Conservation (phyloP, 2,113 vertebrate species). For the Archilochus colubris region DNA sequence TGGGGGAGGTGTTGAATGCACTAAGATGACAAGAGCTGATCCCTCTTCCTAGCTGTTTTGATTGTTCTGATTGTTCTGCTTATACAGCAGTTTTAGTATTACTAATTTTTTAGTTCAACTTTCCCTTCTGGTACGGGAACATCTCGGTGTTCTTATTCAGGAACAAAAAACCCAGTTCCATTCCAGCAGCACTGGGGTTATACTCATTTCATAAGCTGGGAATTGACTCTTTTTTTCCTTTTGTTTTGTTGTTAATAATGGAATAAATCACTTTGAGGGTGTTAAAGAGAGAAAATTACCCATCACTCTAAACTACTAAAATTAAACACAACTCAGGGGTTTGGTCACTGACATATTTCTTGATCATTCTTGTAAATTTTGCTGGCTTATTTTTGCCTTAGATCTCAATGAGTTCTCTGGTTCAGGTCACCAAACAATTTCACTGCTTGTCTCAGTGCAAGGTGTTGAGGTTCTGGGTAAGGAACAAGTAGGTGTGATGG, state of each 20-base stretch:
- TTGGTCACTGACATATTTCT: not conserved
- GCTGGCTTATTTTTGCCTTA: not conserved
- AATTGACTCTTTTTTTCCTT: not conserved
- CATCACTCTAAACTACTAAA: not conserved
- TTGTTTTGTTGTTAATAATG: not conserved
- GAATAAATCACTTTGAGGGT: not conserved
- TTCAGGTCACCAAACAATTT: not conserved
- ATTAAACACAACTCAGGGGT: not conserved
- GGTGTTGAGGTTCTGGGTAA: not conserved
- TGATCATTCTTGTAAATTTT: not conserved
- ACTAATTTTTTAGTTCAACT: not conserved
- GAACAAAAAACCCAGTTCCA: not conserved
- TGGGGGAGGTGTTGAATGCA: not conserved
- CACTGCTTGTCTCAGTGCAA: not conserved
- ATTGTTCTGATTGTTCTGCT: not conserved
- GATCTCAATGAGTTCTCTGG: not conserved
- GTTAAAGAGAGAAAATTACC: not conserved
- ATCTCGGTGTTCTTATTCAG: not conserved
- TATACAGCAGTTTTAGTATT: not conserved
- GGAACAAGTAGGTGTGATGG: not conserved
- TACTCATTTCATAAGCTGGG: not conserved
- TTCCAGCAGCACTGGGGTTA: not conserved
- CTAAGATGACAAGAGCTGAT: not conserved
- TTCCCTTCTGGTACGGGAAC: not conserved
- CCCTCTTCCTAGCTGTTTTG: not conserved